Percentiles rank a stretch among this genome's conserved stretches.
These are phyloP conservation scores for Danio albolineatus DNA, from an alignment of 2,797 vertebrate genomes.

Conservation along the genomic window DNA sequence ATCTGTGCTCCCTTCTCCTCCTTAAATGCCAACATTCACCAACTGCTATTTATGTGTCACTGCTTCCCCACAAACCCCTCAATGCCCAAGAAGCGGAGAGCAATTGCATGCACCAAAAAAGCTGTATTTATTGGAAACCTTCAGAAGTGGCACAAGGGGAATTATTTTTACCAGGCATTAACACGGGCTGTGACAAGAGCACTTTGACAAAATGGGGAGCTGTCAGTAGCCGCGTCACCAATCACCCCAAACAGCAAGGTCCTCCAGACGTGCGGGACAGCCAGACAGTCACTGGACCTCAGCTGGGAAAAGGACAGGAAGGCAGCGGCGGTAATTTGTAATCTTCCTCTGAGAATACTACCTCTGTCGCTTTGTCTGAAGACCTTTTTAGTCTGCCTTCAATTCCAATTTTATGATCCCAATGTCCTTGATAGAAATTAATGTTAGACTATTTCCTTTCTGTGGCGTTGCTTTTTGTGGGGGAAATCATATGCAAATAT, in stretches of 20 bases:
- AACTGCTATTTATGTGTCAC: conserved; percentile 53
- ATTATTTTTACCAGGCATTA: conserved; percentile 65
- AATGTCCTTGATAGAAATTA: conserved; percentile 60
- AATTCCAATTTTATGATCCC: conserved; percentile 54
- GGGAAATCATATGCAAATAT: not conserved
- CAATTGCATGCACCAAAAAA: conserved; percentile 51
- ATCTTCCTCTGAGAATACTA: conserved; percentile 32
- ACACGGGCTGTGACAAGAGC: conserved; percentile 59
- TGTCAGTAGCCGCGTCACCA: conserved; percentile 61
- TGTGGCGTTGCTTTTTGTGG: not conserved
- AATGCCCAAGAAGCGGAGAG: conserved; percentile 46
- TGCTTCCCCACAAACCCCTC: conserved; percentile 51
- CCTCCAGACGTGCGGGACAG: conserved; percentile 55
- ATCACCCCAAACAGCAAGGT: conserved; percentile 61
- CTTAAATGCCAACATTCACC: conserved; percentile 55
- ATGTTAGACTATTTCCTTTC: conserved; percentile 47
- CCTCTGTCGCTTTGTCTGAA: conserved; percentile 56
- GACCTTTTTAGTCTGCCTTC: conserved; percentile 53
- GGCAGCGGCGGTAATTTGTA: conserved; percentile 61
- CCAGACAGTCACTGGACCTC: conserved; percentile 60
- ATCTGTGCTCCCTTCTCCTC: conserved; percentile 39
- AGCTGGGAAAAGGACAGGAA: conserved; percentile 51
- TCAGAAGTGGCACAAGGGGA: conserved; percentile 61
- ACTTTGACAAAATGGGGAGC: conserved; percentile 63
- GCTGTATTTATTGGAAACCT: conserved; percentile 64